A percentile compares a stretch with the other conserved stretches of the same genome.
phyloP scores from a whole-genome alignment of 1,140 invertebrate genomes.

The Drosophila neocordata region DNA sequence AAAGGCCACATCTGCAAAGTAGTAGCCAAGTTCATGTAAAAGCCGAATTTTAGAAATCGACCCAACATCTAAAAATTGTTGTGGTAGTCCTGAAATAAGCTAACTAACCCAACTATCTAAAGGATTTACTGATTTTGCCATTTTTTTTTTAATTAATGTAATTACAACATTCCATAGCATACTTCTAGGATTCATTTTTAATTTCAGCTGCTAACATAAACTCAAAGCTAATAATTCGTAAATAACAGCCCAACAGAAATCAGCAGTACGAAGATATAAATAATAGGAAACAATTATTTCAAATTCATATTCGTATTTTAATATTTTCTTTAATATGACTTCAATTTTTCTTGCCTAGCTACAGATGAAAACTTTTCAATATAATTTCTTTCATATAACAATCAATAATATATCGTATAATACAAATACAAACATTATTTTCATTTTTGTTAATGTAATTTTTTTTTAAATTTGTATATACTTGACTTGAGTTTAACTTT shows the following conservation, averaged over 20 bases:
- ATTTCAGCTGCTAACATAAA: neutral
- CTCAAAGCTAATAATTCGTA: no score
- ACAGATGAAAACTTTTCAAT: slow-evolving; percentile 71
- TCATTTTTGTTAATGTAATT: slow-evolving; percentile 54
- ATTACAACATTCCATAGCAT: neutral
- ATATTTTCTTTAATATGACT: slow-evolving; percentile 58
- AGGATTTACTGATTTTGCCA: no score
- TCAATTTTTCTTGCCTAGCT: slow-evolving; percentile 72
- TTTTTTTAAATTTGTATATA: slow-evolving; percentile 33
- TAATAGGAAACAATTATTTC: slow-evolving; percentile 24
- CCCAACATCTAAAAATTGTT: no score
- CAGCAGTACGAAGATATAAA: neutral
- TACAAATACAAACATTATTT: slow-evolving; percentile 52
- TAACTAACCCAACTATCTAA: no score
- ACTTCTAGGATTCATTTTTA: neutral
- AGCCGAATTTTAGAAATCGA: no score
- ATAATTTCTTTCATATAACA: slow-evolving; percentile 54
- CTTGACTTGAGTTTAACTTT: slow-evolving; percentile 49
- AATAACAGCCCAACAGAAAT: neutral
- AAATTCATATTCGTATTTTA: slow-evolving; percentile 26
- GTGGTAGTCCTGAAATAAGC: no score
- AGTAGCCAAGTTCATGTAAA: no score
- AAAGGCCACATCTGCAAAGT: no score
- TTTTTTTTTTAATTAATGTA: neutral
- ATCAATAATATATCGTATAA: slow-evolving; percentile 64